phyloP scores from a whole-genome alignment of 2,797 vertebrate genomes.

The Falco peregrinus region DNA sequence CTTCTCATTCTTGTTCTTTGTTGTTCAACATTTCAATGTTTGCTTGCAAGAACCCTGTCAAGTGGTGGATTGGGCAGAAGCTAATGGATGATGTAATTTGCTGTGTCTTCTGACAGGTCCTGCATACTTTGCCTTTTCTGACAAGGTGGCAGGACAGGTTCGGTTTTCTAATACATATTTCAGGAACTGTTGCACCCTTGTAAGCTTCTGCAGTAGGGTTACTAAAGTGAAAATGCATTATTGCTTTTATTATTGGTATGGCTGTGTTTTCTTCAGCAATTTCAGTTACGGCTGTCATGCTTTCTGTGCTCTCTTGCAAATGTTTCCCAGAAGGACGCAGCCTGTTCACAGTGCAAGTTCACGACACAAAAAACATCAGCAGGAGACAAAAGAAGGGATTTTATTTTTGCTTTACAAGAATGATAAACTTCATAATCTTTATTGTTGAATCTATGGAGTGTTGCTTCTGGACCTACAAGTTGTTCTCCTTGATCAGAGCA shows the following conservation, averaged over 20 bases:
- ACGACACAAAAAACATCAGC: neutral
- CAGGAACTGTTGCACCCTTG: neutral
- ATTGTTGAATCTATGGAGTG: neutral
- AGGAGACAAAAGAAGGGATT: neutral
- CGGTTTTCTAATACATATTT: neutral
- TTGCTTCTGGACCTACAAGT: neutral
- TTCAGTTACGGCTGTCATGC: neutral
- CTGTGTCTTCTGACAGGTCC: neutral
- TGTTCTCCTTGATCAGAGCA: neutral
- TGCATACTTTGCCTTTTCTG: neutral
- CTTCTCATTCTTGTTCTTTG: neutral
- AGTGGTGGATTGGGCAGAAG: neutral
- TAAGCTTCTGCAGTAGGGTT: neutral
- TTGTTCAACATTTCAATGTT: conserved; percentile 9
- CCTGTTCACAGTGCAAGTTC: neutral
- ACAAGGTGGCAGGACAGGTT: neutral
- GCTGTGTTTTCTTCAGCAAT: neutral
- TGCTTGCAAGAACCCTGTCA: conserved; percentile 9
- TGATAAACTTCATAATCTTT: neutral
- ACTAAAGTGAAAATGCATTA: neutral
- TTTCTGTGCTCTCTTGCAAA: neutral
- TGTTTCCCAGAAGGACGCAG: neutral
- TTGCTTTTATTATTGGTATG: neutral
- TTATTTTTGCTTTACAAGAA: neutral
- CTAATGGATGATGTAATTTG: neutral